These are phyloP conservation scores for Chelon labrosus DNA, from an alignment of 2,797 vertebrate genomes.

Conservation along the genomic window DNA sequence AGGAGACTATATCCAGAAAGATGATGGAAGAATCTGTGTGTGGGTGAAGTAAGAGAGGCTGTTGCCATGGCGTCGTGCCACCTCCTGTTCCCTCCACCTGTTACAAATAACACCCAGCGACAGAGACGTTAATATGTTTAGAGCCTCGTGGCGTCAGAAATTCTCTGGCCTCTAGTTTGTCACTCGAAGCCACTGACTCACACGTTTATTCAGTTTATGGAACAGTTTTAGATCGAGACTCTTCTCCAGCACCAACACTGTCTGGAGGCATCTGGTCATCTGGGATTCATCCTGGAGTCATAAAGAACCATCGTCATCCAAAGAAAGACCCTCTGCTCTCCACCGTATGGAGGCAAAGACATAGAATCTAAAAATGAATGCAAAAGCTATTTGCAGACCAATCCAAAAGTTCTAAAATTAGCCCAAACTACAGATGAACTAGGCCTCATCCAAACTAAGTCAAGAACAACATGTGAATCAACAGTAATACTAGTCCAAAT, in stretches of 20 bases:
- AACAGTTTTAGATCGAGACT: constrained; percentile 4
- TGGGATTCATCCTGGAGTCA: not conserved
- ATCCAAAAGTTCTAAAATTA: too few species aligned
- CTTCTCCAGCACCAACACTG: too few species aligned
- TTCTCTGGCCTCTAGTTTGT: constrained; percentile 5
- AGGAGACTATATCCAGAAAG: constrained; percentile 12
- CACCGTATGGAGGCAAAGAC: not conserved
- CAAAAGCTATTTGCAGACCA: not conserved
- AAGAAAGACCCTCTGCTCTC: too few species aligned
- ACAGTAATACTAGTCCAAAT: not conserved
- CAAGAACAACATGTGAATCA: not conserved
- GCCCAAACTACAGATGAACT: too few species aligned
- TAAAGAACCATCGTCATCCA: not conserved
- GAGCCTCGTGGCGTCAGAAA: constrained; percentile 35
- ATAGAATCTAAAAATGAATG: too few species aligned
- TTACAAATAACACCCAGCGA: constrained; percentile 25
- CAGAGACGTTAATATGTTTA: not conserved
- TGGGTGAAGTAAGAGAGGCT: constrained; percentile 38
- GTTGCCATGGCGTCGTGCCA: constrained; percentile 68
- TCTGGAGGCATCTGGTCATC: not conserved
- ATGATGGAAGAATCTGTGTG: constrained; percentile 33
- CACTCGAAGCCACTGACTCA: constrained; percentile 38
- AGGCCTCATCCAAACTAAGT: too few species aligned
- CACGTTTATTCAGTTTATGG: not conserved
- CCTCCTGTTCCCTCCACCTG: constrained; percentile 65